These are phyloP conservation scores for Lutra lutra DNA, from an alignment of 2,797 vertebrate genomes.

Conservation along the genomic window DNA sequence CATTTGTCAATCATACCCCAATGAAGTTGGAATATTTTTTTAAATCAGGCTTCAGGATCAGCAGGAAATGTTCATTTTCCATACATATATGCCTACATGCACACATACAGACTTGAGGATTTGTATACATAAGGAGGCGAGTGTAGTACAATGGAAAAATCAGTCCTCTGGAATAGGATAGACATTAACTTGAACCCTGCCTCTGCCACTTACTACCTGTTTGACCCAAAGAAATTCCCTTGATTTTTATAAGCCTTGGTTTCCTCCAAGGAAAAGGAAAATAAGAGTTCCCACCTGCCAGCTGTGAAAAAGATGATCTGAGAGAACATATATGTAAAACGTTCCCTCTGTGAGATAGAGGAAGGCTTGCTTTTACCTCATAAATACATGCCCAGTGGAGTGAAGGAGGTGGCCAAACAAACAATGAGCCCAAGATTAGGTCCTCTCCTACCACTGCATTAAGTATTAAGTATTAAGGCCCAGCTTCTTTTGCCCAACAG, in stretches of 20 bases:
- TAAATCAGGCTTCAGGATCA: not conserved
- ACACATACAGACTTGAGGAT: not conserved
- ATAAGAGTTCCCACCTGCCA: not conserved
- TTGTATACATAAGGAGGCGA: not conserved
- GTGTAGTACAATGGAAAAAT: not conserved
- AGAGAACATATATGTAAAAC: not conserved
- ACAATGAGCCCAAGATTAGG: not conserved
- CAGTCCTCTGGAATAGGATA: not conserved
- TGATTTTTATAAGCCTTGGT: not conserved
- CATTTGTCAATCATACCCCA: not conserved
- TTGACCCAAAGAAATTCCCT: not conserved
- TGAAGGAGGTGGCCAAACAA: not conserved
- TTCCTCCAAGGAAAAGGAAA: not conserved
- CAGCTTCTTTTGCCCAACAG: not conserved
- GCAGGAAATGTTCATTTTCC: not conserved
- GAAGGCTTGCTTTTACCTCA: not conserved
- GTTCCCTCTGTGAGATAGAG: not conserved
- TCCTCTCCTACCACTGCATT: not conserved
- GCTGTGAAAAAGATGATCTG: not conserved
- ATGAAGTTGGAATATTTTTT: not conserved
- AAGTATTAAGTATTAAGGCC: not conserved
- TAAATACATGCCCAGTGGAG: not conserved
- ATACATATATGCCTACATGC: not conserved
- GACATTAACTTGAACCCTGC: not conserved
- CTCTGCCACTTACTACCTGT: not conserved